phyloP scores from a whole-genome alignment of 2,797 vertebrate species.

The Okamejei kenojei region DNA sequence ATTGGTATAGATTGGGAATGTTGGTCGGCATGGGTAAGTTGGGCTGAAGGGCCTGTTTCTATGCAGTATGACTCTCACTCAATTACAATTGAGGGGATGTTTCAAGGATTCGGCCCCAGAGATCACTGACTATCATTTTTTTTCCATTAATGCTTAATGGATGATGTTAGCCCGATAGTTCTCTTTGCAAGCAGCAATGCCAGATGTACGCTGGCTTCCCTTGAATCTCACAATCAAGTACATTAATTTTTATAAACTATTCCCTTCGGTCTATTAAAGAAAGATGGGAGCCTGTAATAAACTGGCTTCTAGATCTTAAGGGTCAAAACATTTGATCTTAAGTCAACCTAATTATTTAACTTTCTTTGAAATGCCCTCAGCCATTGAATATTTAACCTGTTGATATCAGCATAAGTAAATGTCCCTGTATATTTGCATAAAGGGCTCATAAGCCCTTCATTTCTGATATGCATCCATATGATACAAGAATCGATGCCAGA shows the following conservation, averaged over 20 bases:
- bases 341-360: constrained; percentile 11
- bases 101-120: background rate
- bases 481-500: background rate
- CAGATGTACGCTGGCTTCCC: background rate
- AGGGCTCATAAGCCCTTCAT: background rate
- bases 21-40: too few relatives aligned
- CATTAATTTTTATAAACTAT: background rate
- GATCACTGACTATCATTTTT: background rate
- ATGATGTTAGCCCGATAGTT: background rate
- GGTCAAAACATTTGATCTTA: background rate
- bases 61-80: too few relatives aligned
- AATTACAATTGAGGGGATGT: background rate
- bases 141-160: background rate
- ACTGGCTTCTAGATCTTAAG: too few relatives aligned
- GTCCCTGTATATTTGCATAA: background rate
- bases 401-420: background rate
- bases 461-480: background rate
- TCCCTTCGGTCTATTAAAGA: background rate
- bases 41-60: too few relatives aligned
- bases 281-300: background rate
- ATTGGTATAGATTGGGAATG: too few relatives aligned
- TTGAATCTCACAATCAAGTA: background rate
- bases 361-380: background rate
- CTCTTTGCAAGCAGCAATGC: background rate
- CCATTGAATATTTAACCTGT: background rate